These are phyloP conservation scores for Halictus quadricinctus DNA, from an alignment of 2,888 invertebrate genomes.

Conservation along the genomic window DNA sequence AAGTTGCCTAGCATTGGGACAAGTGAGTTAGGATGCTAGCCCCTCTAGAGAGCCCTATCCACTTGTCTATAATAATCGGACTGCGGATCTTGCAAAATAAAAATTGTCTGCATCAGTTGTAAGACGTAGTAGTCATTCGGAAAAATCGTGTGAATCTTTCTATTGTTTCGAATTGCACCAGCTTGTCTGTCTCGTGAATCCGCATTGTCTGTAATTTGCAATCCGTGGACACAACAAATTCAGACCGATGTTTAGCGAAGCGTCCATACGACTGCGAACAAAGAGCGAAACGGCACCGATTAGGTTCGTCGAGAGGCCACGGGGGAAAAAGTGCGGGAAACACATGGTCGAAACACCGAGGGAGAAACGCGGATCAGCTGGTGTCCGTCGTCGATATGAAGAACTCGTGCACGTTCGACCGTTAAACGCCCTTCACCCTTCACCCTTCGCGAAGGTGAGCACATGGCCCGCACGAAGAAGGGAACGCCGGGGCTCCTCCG, in stretches of 20 bases:
- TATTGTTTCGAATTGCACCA: too few relatives aligned
- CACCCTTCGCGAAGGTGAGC: conserved; percentile 72
- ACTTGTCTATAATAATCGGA: too few relatives aligned
- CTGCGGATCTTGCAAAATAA: too few relatives aligned
- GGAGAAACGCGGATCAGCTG: conserved; percentile 75
- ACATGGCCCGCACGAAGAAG: conserved; percentile 75
- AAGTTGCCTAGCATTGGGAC: too few relatives aligned
- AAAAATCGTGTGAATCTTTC: too few relatives aligned
- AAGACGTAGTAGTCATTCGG: too few relatives aligned
- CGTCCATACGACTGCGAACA: background rate
- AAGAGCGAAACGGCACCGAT: conserved; percentile 24
- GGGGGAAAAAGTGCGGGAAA: conserved; percentile 77
- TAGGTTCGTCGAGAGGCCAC: background rate
- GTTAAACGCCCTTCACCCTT: conserved; percentile 77
- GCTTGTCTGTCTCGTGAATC: too few relatives aligned
- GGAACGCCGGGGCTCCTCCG: conserved; percentile 61
- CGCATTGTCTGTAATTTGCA: too few relatives aligned
- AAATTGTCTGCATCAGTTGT: too few relatives aligned
- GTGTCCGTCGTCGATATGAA: conserved; percentile 73
- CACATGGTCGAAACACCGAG: conserved; percentile 74
- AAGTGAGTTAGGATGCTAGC: too few relatives aligned
- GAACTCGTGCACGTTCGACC: conserved; percentile 73
- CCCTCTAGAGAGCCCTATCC: too few relatives aligned
- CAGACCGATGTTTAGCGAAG: background rate
- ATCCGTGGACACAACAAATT: too few relatives aligned